Percentiles rank a stretch among this genome's conserved stretches.
Conservation (phyloP, 2,888 invertebrate genomes). For the Pseudeuparius sepicola region DNA sequence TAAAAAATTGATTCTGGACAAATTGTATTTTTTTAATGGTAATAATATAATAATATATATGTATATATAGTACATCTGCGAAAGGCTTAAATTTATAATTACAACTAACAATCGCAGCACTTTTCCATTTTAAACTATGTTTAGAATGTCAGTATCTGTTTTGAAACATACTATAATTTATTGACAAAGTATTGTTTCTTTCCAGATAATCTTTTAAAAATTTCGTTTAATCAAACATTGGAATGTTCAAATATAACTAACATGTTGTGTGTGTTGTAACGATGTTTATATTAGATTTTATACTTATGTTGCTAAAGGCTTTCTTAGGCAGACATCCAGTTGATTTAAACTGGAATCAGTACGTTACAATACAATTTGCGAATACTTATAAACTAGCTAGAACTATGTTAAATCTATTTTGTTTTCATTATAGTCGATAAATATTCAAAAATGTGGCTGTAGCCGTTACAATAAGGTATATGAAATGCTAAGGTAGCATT, state of each 20-base stretch:
- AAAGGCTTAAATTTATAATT: slow-evolving; percentile 37
- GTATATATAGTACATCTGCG: slow-evolving; percentile 35
- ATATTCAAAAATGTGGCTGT: no score
- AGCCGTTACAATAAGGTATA: no score
- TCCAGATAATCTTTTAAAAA: no score
- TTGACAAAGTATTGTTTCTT: no score
- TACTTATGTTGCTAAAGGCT: slow-evolving; percentile 40
- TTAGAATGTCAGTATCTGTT: slow-evolving; percentile 30
- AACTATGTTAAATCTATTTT: slow-evolving; percentile 30
- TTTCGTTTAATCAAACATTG: no score
- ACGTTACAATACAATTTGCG: slow-evolving; percentile 34
- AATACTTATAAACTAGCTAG: slow-evolving; percentile 35
- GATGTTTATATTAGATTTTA: slow-evolving; percentile 32
- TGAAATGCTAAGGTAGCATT: no score
- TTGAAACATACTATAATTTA: slow-evolving; percentile 20
- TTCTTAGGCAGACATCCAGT: slow-evolving; percentile 39
- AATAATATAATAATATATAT: neutral
- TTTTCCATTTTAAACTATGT: slow-evolving; percentile 33
- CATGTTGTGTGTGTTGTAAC: slow-evolving; percentile 32
- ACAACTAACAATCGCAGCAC: slow-evolving; percentile 37
- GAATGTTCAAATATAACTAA: slow-evolving; percentile 36
- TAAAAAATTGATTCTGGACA: slow-evolving; percentile 33
- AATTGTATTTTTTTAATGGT: slow-evolving; percentile 28
- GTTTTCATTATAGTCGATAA: slow-evolving; percentile 22
- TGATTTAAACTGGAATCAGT: slow-evolving; percentile 35